Evolutionary conservation across 1,140 invertebrate genomes (phyloP).

Genomic region (Heliconius hermathena): DNA sequence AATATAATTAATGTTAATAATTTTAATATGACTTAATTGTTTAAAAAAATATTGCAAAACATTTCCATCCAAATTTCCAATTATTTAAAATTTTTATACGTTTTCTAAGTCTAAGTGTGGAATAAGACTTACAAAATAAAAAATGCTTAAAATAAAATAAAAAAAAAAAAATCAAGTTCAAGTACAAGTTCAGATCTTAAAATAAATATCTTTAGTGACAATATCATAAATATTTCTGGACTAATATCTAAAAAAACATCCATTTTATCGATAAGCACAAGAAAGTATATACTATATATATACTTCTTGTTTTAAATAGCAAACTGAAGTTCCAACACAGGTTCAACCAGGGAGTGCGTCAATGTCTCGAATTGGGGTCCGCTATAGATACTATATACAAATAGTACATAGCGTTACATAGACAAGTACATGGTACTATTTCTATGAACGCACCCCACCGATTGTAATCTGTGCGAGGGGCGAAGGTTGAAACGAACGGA

Average conservation of each 20-base stretch:
- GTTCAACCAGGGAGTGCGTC: slow-evolving; percentile 43
- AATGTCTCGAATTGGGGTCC: slow-evolving; percentile 72
- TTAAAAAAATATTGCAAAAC: no score
- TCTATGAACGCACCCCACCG: slow-evolving; percentile 80
- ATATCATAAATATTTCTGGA: not conserved
- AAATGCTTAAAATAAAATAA: no score
- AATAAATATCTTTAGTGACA: not conserved
- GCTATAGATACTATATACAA: slow-evolving; percentile 59
- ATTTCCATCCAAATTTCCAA: no score
- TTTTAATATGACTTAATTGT: no score
- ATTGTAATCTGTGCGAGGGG: slow-evolving; percentile 80
- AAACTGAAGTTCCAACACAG: slow-evolving; percentile 2
- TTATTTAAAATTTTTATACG: no score
- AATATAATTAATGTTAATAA: no score
- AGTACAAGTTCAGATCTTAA: not conserved
- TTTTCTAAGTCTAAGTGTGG: no score
- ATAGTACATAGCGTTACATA: slow-evolving; percentile 63
- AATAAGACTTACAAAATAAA: no score
- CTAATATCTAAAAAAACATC: not conserved
- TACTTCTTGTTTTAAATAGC: not conserved
- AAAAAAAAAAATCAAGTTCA: no score
- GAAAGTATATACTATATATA: slow-evolving; percentile 40
- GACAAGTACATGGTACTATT: slow-evolving; percentile 74
- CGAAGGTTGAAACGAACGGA: slow-evolving; percentile 66
- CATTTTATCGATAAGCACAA: not conserved